These are phyloP conservation scores for Menidia beryllina DNA, from an alignment of 2,113 vertebrate genomes.

Conservation along the genomic window DNA sequence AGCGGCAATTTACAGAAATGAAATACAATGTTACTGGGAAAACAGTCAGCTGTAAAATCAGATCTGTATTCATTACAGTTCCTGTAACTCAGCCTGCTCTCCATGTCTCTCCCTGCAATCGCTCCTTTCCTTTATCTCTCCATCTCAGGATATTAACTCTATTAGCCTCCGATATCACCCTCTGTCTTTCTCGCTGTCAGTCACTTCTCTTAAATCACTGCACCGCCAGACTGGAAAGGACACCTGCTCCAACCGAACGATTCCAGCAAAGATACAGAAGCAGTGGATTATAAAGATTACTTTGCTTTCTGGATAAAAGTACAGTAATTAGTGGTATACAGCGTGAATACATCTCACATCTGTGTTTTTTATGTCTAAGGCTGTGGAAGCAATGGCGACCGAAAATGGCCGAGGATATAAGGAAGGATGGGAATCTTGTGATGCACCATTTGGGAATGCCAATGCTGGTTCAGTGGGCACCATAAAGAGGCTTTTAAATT, in stretches of 20 bases:
- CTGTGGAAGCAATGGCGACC: conserved; percentile 36
- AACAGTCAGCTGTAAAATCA: conserved; percentile 32
- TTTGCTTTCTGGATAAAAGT: conserved; percentile 12
- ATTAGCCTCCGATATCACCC: conserved; percentile 66
- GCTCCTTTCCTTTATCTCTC: conserved; percentile 55
- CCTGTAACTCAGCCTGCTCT: conserved; percentile 27
- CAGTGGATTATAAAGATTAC: conserved; percentile 52
- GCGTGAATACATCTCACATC: background rate
- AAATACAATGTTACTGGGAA: conserved; percentile 29
- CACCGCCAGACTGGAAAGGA: conserved; percentile 57
- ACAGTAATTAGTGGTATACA: conserved; percentile 14
- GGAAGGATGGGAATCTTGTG: conserved; percentile 41
- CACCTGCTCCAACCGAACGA: conserved; percentile 38
- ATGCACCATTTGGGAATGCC: conserved; percentile 76
- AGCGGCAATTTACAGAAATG: conserved; percentile 20
- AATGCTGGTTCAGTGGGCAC: conserved; percentile 70
- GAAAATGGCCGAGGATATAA: conserved; percentile 44
- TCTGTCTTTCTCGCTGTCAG: conserved; percentile 62
- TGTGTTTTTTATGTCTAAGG: conserved; percentile 25
- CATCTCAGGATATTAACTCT: conserved; percentile 67
- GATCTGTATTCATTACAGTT: conserved; percentile 34
- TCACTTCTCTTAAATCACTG: conserved; percentile 59
- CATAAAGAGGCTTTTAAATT: conserved; percentile 71
- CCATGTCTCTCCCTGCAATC: conserved; percentile 29
- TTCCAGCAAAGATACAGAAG: conserved; percentile 38